These are phyloP conservation scores for Hippocampus guttulatus DNA, from an alignment of 2,113 vertebrate species.

Conservation along the genomic window DNA sequence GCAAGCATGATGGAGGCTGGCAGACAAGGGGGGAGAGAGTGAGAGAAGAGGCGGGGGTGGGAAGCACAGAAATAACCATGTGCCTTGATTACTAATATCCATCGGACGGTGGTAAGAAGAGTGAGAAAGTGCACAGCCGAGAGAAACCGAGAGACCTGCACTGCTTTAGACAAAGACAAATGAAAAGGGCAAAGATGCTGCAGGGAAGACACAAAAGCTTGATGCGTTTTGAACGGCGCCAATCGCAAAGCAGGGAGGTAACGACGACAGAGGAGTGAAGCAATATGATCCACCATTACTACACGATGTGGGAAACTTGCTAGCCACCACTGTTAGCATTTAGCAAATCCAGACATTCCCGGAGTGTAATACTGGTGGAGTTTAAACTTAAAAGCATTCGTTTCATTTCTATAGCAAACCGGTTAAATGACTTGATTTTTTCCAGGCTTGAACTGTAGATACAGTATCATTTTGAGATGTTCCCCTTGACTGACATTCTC, in stretches of 20 bases:
- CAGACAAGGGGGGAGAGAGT: constrained; percentile 24
- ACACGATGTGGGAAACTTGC: constrained; percentile 39
- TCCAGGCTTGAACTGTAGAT: neutral
- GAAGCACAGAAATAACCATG: constrained; percentile 20
- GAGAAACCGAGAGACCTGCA: constrained; percentile 1
- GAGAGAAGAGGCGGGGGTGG: neutral
- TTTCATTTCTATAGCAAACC: neutral
- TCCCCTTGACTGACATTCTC: neutral
- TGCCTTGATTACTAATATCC: constrained; percentile 33
- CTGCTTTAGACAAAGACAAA: constrained; percentile 20
- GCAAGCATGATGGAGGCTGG: constrained; percentile 24
- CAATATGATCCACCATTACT: constrained; percentile 20
- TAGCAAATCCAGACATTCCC: constrained; percentile 32
- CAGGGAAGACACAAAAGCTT: constrained; percentile 22
- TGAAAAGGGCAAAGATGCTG: constrained; percentile 7
- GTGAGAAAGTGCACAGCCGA: neutral
- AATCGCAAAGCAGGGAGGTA: constrained; percentile 8
- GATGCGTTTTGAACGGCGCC: constrained; percentile 9
- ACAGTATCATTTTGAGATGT: neutral
- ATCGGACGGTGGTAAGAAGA: neutral
- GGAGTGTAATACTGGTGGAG: constrained; percentile 15
- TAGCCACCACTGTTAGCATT: constrained; percentile 25
- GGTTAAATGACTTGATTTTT: neutral
- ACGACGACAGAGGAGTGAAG: constrained; percentile 16
- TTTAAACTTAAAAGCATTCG: neutral